Evolutionary conservation across 1,140 invertebrate genomes (phyloP), one percentile per base, ranked within the genome.

Genomic region (Dryas iulia): DNA sequence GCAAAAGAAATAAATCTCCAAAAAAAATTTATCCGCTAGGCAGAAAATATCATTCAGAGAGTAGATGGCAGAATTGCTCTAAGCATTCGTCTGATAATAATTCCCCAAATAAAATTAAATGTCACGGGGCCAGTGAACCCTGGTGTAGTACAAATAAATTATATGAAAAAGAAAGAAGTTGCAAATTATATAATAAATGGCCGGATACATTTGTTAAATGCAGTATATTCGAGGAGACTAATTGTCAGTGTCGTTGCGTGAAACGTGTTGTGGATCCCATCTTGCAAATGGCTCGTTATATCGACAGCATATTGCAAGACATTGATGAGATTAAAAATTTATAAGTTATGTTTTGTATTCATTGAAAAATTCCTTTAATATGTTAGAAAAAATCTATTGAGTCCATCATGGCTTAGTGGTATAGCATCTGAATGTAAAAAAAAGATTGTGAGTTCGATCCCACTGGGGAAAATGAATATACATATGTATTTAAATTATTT

Each of bases 271-370:
- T 74, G 5, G 80, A 83, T 54, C 83, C 82, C 1, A 85, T 89
- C 71, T 35, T 84, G 23, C 75, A 82, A 73, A 68, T 91, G 12
- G 79, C 81, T 47, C 73, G 60, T 11, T 83, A 80, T 56, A 77
- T 89, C 7, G 84, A 89, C 59, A 81, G 60, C 12, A 69, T 86
- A 31, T 26, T 88, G 18, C 76, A 82, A 65, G 82, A 84, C 61
- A 64, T 82, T 10, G 26, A 64, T n/a, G 69, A 74, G 7, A 23
- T 59, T 47, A 47, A 47, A 59, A 59, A 59, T 53, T 60, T 24
- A 14, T 60, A 60, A 39, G 31, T 33, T 11, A 58, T 33, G 28
- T 5, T 4, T 30, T 33, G 24, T 59, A 39, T 59, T 59, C 11
- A 33, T 59, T 59, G 10, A 59, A 6, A 6, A 3, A 8, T 2